A percentile compares a stretch with the other conserved stretches of the same genome.
phyloP scores from a whole-genome alignment of 1,140 invertebrate genomes.

The Linepithema humile region DNA sequence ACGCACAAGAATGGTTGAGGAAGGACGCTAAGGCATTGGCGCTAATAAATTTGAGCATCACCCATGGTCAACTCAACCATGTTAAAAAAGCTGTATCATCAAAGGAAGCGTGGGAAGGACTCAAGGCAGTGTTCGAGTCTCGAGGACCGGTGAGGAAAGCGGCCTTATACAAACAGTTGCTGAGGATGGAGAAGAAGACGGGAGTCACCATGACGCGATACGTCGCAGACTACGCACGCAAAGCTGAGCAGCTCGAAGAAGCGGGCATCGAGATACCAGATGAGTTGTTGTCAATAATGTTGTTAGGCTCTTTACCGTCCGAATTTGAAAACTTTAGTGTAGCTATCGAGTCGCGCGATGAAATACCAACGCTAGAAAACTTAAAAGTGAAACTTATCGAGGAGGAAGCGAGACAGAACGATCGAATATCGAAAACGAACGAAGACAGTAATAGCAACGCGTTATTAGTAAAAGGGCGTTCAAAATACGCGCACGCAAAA shows the following conservation, averaged over 20 bases:
- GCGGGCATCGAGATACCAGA: not conserved
- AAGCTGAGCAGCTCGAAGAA: not conserved
- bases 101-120: not conserved
- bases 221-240: not conserved
- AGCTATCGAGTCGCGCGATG: slow-evolving; percentile 2
- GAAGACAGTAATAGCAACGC: not conserved
- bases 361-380: not conserved
- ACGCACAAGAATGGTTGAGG: not conserved
- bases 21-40: not conserved
- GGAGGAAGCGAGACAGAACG: not conserved
- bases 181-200: not conserved
- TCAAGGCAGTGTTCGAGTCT: not conserved
- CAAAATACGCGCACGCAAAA: not conserved
- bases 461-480: too few relatives aligned
- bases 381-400: not conserved
- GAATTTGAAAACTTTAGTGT: not conserved
- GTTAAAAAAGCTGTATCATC: not conserved
- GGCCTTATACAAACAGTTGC: not conserved
- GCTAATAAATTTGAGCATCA: not conserved
- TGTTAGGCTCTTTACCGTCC: not conserved
- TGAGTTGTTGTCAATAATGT: slow-evolving; percentile 7
- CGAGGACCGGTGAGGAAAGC: not conserved
- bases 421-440: not conserved
- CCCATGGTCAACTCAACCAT: not conserved
- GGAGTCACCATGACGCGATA: not conserved